Percentiles rank a stretch among this genome's conserved stretches.
Evolutionary conservation across 2,888 invertebrate genomes (phyloP).

Genomic region (Coremacera marginata): DNA sequence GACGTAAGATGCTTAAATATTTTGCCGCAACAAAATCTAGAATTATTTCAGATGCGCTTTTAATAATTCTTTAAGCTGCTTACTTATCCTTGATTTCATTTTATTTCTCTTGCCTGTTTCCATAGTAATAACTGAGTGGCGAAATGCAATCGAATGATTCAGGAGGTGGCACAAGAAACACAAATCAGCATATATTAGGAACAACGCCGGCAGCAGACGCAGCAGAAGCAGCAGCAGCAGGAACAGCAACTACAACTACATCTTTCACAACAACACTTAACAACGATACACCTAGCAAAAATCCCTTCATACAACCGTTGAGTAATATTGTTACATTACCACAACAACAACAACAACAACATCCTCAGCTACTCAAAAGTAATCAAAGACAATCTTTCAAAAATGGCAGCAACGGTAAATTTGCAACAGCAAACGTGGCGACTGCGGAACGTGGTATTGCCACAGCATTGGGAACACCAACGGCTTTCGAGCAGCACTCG

Average conservation of each 20-base stretch:
- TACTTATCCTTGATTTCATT: conserved; percentile 29
- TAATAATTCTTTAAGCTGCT: conserved; percentile 12
- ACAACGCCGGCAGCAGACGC: conserved; percentile 42
- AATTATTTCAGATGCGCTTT: no score
- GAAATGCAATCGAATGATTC: conserved; percentile 70
- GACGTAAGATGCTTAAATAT: background rate
- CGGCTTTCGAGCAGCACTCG: conserved; percentile 40
- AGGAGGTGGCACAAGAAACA: conserved; percentile 63
- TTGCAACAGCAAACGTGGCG: conserved; percentile 37
- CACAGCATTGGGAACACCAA: conserved; percentile 37
- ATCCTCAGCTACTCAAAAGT: conserved; percentile 43
- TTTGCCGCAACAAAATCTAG: background rate
- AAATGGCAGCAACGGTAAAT: conserved; percentile 57
- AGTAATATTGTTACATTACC: conserved; percentile 43
- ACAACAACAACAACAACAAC: conserved; percentile 48
- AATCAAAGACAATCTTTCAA: conserved; percentile 42
- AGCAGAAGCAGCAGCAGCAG: conserved; percentile 43
- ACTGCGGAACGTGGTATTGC: conserved; percentile 41
- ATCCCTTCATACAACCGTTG: conserved; percentile 63
- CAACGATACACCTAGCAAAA: conserved; percentile 60
- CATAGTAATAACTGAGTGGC: conserved; percentile 66
- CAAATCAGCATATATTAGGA: conserved; percentile 44
- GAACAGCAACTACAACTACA: conserved; percentile 48
- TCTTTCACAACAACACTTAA: conserved; percentile 41
- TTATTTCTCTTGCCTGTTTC: conserved; percentile 38